Evolutionary conservation across 1,140 invertebrate genomes (phyloP).

Genomic region (Trichonephila inaurata): DNA sequence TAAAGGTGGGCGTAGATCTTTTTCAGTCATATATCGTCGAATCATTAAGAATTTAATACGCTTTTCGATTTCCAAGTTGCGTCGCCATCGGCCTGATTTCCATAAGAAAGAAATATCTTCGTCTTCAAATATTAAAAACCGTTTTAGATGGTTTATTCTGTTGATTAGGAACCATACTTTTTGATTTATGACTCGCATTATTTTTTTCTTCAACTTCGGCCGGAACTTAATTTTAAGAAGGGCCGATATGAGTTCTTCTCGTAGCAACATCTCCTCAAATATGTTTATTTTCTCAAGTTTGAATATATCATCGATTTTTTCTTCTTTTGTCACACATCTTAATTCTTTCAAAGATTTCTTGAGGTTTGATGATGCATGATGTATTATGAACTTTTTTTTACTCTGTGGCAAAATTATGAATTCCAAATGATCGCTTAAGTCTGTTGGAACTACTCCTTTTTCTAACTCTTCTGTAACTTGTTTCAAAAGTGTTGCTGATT

Average conservation of each 20-base stretch:
- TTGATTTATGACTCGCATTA: neutral
- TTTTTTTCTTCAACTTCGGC: neutral
- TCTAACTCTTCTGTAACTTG: neutral
- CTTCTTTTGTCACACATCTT: neutral
- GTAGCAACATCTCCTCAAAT: neutral
- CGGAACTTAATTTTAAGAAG: slow-evolving; percentile 16
- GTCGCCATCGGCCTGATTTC: neutral
- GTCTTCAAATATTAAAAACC: neutral
- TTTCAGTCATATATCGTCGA: slow-evolving; percentile 25
- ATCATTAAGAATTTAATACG: slow-evolving; percentile 38
- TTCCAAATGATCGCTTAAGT: neutral
- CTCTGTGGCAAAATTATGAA: neutral
- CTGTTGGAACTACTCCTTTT: neutral
- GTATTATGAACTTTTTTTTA: neutral
- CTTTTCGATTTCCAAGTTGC: neutral
- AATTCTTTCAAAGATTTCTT: neutral
- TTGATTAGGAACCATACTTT: slow-evolving; percentile 10
- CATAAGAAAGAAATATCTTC: neutral
- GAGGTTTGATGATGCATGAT: neutral
- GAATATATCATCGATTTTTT: neutral
- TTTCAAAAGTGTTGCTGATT: no score
- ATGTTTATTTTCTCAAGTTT: neutral
- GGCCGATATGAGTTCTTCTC: neutral
- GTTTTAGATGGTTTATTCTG: neutral
- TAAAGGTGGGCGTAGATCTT: neutral